Evolutionary conservation across 2,888 invertebrate genomes (phyloP).

Genomic region (Diplolepis rosae): DNA sequence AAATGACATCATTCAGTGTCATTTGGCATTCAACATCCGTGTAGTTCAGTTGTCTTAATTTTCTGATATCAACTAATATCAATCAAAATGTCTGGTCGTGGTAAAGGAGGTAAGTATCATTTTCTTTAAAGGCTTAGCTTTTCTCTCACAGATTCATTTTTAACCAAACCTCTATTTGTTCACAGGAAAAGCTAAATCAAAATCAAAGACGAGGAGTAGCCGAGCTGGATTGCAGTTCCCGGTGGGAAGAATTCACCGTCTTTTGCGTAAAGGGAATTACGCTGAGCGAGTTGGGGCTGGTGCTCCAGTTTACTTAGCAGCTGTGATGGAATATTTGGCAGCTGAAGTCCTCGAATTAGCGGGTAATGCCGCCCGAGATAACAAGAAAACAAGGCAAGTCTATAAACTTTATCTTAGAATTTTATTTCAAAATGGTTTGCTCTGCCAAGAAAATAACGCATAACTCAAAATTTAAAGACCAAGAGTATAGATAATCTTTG

Average conservation of each 20-base stretch:
- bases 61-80: background rate
- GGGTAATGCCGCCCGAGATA: constrained; percentile 79
- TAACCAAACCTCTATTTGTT: too few species aligned
- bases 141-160: background rate
- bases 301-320: constrained; percentile 76
- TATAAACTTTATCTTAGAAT: too few species aligned
- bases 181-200: constrained; percentile 63
- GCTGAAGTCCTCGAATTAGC: constrained; percentile 82
- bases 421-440: too few species aligned
- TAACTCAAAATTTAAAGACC: too few species aligned
- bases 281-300: constrained; percentile 77
- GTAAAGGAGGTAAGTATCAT: constrained; percentile 34
- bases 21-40: background rate
- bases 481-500: too few species aligned
- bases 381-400: constrained; percentile 78
- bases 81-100: constrained; percentile 35
- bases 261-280: constrained; percentile 78
- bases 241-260: constrained; percentile 77
- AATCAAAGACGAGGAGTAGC: constrained; percentile 72
- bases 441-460: too few species aligned
- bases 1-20: background rate
- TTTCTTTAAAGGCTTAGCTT: background rate
- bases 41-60: background rate
- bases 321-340: constrained; percentile 79
- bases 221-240: constrained; percentile 77